phyloP scores from a whole-genome alignment of 1,140 invertebrate species.

The Lepidurus packardi region DNA sequence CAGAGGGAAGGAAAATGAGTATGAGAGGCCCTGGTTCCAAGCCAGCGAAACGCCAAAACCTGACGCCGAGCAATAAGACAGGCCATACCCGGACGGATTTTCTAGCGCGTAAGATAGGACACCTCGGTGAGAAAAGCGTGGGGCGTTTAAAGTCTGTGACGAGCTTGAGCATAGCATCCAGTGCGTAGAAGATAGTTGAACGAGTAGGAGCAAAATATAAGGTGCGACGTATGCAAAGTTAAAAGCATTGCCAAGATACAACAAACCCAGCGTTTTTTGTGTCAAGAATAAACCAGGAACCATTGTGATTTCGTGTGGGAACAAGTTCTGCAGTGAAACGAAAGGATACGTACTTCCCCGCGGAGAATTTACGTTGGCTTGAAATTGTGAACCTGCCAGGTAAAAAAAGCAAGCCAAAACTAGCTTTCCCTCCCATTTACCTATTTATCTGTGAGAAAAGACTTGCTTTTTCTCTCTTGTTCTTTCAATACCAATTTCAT shows the following conservation, averaged over 20 bases:
- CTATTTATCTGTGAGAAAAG: not conserved
- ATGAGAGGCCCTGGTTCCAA: not conserved
- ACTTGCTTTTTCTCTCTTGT: not conserved
- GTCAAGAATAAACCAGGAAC: too few species aligned
- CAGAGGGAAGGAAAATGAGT: slow-evolving; percentile 2
- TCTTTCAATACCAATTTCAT: not conserved
- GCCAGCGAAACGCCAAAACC: not conserved
- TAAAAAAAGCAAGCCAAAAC: not conserved
- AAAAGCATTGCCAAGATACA: too few species aligned
- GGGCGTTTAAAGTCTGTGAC: slow-evolving; percentile 4
- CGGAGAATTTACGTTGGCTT: not conserved
- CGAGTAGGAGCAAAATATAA: not conserved
- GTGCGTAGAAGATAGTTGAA: not conserved
- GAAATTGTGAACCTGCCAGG: not conserved
- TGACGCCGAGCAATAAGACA: not conserved
- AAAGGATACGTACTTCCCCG: not conserved
- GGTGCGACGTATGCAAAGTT: not conserved
- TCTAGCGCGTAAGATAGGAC: not conserved
- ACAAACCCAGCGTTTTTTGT: too few species aligned
- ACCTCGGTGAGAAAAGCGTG: not conserved
- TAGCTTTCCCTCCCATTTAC: not conserved
- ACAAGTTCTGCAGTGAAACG: not conserved
- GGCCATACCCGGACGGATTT: not conserved
- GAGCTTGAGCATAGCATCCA: not conserved
- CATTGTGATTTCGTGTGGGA: too few species aligned